phyloP scores from a whole-genome alignment of 2,797 vertebrate genomes.

The Coregonus sp. region DNA sequence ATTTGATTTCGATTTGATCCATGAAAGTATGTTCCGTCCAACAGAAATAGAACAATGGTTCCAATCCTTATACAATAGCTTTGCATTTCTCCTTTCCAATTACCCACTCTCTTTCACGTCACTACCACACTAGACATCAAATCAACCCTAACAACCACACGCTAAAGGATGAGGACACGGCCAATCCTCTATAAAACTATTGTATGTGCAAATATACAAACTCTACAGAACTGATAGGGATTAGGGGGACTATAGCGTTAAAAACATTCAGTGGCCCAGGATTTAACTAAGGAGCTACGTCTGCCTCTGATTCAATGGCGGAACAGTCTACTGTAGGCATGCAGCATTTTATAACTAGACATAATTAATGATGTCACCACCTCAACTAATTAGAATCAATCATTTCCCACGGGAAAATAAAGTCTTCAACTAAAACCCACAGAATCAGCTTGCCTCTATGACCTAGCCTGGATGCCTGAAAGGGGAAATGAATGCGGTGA shows the following conservation, averaged over 20 bases:
- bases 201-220: conserved; percentile 21
- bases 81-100: conserved; percentile 3
- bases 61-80: not conserved
- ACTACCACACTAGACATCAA: conserved; percentile 4
- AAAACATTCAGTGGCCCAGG: conserved; percentile 47
- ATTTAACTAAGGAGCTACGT: not conserved
- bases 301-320: not conserved
- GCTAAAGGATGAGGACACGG: conserved; percentile 9
- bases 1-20: conserved; percentile 27
- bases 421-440: conserved; percentile 7
- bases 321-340: not conserved
- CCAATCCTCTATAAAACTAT: not conserved
- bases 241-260: conserved; percentile 19
- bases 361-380: conserved; percentile 4
- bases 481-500: not conserved
- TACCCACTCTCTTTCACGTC: not conserved
- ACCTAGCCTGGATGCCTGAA: not conserved
- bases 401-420: not conserved
- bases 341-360: not conserved
- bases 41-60: conserved; percentile 25
- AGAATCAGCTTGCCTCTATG: not conserved
- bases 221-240: conserved; percentile 26
- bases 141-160: conserved; percentile 24
- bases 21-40: not conserved
- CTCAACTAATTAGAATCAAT: conserved; percentile 5